Evolutionary conservation across 2,797 vertebrate species (phyloP).

Genomic region (Huso huso): DNA sequence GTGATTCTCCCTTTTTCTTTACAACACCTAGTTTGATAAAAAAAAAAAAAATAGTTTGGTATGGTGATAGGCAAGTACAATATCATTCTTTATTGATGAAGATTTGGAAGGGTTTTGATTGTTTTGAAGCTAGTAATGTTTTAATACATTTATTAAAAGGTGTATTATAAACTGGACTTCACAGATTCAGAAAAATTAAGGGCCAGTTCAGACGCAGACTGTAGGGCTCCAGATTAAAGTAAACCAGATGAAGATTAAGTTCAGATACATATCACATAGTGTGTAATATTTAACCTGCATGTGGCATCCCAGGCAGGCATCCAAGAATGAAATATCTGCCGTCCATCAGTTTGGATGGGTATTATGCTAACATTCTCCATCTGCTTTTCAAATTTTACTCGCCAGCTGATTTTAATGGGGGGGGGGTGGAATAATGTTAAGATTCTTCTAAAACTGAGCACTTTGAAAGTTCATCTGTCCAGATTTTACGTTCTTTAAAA

Average conservation of each 20-base stretch:
- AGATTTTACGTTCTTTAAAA: slow-evolving; percentile 27
- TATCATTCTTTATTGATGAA: no score
- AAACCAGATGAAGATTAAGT: slow-evolving; percentile 36
- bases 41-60: no score
- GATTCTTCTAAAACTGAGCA: not conserved
- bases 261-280: slow-evolving; percentile 33
- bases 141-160: no score
- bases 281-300: slow-evolving; percentile 41
- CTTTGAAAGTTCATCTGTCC: slow-evolving; percentile 6
- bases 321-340: slow-evolving; percentile 21
- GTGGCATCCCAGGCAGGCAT: slow-evolving; percentile 28
- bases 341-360: slow-evolving; percentile 15
- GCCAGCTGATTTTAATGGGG: slow-evolving; percentile 19
- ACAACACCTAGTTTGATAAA: no score
- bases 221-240: slow-evolving; percentile 37
- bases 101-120: no score
- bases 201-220: slow-evolving; percentile 26
- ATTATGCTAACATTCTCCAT: slow-evolving; percentile 35
- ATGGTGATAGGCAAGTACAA: no score
- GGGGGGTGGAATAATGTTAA: slow-evolving; percentile 8
- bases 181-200: slow-evolving; percentile 21
- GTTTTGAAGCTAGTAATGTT: no score
- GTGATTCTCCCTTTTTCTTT: no score
- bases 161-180: no score
- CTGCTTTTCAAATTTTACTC: slow-evolving; percentile 28